Evolutionary conservation across 2,888 invertebrate species (phyloP).

Genomic region (Lepidonotus clava): DNA sequence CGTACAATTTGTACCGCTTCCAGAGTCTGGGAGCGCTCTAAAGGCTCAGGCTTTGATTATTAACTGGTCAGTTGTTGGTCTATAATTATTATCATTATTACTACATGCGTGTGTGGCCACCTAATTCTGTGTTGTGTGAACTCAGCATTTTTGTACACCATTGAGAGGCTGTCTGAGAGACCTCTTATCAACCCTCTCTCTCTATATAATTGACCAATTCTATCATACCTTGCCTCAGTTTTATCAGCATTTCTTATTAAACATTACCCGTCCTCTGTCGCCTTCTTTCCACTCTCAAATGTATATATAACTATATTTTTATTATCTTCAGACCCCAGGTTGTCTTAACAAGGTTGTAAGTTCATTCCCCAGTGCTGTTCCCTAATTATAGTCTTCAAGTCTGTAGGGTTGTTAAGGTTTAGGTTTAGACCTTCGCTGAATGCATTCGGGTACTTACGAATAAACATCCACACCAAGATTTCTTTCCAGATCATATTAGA

Average conservation of each 20-base stretch:
- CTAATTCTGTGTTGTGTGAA: constrained; percentile 28
- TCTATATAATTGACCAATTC: background rate
- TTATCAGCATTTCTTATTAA: background rate
- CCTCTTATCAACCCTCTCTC: background rate
- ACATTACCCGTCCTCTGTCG: background rate
- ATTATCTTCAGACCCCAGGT: background rate
- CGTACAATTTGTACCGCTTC: constrained; percentile 6
- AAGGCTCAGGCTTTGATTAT: constrained; percentile 40
- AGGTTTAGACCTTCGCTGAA: no score
- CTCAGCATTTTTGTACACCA: constrained; percentile 27
- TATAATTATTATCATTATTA: no score
- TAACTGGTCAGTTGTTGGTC: constrained; percentile 6
- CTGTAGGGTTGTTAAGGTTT: no score
- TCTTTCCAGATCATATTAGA: no score
- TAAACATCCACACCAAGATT: no score
- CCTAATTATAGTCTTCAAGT: no score
- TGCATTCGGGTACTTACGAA: no score
- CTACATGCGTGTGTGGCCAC: background rate
- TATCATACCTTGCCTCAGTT: background rate
- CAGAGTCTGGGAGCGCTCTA: background rate
- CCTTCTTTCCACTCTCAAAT: background rate
- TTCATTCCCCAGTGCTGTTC: background rate
- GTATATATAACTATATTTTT: constrained; percentile 4
- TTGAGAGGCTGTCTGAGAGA: background rate
- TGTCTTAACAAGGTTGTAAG: background rate